Evolutionary conservation across 1,140 invertebrate species (phyloP), one percentile per base, ranked within the genome.

Genomic region (Drosophila lini): DNA sequence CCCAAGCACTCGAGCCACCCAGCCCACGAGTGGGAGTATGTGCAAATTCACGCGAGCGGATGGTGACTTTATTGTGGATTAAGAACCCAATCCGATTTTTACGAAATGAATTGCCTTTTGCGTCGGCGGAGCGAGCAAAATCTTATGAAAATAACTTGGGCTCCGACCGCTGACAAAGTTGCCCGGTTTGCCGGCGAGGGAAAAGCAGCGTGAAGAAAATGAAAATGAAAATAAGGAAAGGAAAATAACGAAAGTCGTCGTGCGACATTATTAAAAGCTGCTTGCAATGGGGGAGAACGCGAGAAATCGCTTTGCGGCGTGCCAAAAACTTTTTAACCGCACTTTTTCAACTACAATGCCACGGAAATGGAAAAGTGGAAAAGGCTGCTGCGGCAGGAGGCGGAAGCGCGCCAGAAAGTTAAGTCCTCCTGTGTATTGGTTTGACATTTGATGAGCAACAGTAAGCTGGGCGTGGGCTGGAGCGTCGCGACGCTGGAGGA

Each of bases 391-490:
- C 19, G 28, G 31, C 28, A 16, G 7, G 47, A n/a, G 50, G 41
- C 32, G 25, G 55, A 44, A 50, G 65, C 36, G 65, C 65, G 58
- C 32, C 80, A 75, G 50, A 88, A 86, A 88, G 84, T 88, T 89
- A 80, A 88, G 81, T 83, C 64, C 84, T 89, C 84, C 68, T 61
- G 83, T 89, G 83, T 88, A 88, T 88, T 89, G 84, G 80, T 78
- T 89, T 88, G 80, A 88, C 84, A 88, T 88, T 89, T 89, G 83
- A 88, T 89, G 84, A 89, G 83, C 80, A 80, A 82, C 79, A 88
- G 64, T 78, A 55, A 78, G 70, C 61, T 59, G 40, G 56, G 22
- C 53, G 57, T 28, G 36, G 22, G 22, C 16, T n/a, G 25, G 16
- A 6, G 15, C 8, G 11, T 9, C 31, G 19, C 8, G 11, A 9